phyloP scores from a whole-genome alignment of 2,797 vertebrate genomes.

The Dallia pectoralis region DNA sequence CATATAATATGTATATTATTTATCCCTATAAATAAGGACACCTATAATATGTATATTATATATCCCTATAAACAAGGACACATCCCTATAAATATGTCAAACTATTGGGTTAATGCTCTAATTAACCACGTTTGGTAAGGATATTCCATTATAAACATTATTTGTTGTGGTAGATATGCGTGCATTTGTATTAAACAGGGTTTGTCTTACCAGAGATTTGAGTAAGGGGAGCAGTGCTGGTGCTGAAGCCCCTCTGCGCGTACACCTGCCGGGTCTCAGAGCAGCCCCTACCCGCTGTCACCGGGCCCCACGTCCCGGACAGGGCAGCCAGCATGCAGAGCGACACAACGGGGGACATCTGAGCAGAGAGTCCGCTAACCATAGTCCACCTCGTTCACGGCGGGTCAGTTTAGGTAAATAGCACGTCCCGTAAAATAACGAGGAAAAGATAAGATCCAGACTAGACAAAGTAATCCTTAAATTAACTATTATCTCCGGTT shows the following conservation, averaged over 20 bases:
- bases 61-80: no score
- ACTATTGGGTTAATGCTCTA: no score
- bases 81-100: no score
- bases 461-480: conserved; percentile 16
- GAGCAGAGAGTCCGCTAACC: conserved; percentile 39
- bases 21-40: no score
- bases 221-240: conserved; percentile 76
- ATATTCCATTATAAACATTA: neutral
- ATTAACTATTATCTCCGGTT: conserved; percentile 13
- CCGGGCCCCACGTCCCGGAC: conserved; percentile 61
- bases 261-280: conserved; percentile 83
- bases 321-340: conserved; percentile 60
- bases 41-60: no score
- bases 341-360: conserved; percentile 52
- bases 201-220: conserved; percentile 81
- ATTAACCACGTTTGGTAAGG: neutral
- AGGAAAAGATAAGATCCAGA: conserved; percentile 12
- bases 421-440: neutral
- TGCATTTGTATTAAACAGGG: neutral
- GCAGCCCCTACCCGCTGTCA: conserved; percentile 78
- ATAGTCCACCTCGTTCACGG: conserved; percentile 41
- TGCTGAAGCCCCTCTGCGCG: conserved; percentile 81
- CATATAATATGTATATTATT: no score
- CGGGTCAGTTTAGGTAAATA: neutral
- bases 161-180: neutral